Evolutionary conservation across 2,797 vertebrate species (phyloP), one percentile per base, ranked within the genome.

Genomic region (Chaetodon trifasciatus): DNA sequence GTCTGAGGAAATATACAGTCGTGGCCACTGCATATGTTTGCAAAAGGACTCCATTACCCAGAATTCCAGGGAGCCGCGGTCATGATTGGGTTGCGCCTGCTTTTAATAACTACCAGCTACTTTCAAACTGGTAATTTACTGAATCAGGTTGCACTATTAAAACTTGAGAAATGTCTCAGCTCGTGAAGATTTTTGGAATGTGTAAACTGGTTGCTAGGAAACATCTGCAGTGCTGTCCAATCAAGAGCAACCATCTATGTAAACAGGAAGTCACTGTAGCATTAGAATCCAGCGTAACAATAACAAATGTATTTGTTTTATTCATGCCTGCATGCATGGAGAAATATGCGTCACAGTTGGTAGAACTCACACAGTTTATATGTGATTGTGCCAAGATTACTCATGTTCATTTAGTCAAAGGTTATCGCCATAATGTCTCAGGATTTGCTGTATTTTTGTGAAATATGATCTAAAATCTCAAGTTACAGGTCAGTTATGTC

Each of bases 21-120:
- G 69, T 2, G 19, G 17, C 49, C 8, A 0, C 23, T 35, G 39
- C 5, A 1, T 8, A 15, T 0, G 16, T 46, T 42, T 68, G 37
- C 73, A 7, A 6, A 6, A 37, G 58, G 80, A 77, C 69, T 60
- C 1, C 65, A 55, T 77, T 74, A 62, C 74, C 66, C 70, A 85
- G 69, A 82, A 56, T 57, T 39, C 74, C 28, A 7, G 11, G 16
- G 6, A 40, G 62, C 74, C 32, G 5, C 2, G n/a, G 40, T 64
- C 50, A 40, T 9, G 39, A 8, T 39, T 39, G 7, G 8, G 24
- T 15, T 49, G 17, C 5, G 24, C 10, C 32, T 6, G 24, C 8
- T n/a, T 3, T 40, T 40, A 19, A 42, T 1, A 13, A 53, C 52
- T 5, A 52, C 50, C 23, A 52, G 21, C 21, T 52, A 8, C 17